Evolutionary conservation across 2,888 invertebrate genomes (phyloP), one percentile per base, ranked within the genome.

Genomic region (Andrena bucephala): DNA sequence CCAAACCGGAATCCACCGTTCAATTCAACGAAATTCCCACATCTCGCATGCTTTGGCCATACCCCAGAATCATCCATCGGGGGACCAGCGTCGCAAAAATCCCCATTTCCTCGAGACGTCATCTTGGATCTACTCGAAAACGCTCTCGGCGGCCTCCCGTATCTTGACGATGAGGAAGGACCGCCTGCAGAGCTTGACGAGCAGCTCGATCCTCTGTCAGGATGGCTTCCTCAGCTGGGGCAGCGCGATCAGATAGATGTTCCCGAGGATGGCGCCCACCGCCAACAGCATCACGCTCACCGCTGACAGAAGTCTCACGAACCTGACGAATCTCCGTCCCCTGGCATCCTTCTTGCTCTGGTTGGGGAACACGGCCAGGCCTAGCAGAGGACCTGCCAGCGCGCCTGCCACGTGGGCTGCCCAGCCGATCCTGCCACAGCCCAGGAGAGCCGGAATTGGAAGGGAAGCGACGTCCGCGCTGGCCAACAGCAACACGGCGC

Each of bases 331-430:
- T 73, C 92, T 89, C 2, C 92, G 89, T n/a, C 93, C 94, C 7
- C 92, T 87, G 20, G 93, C 88, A 86, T 93, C 93, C 81, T 93
- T 93, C 87, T 93, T 93, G 87, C 93, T 94, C 72, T 93, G 93
- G 24, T 92, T 92, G 0, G 94, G 93, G 75, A 93, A 96, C 10
- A 96, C 92, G 13, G 96, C 92, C 76, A 96, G 95, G 6, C 96
- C 96, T 2, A 96, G 90, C 6, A 96, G 94, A 1, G 96, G 94
- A 0, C 97, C 97, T 0, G 96, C 95, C 0, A 96, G 92, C 2
- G 96, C 97, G 4, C 97, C 97, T 6, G 96, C 95, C 20, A 95
- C 94, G 91, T 97, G 97, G 5, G 97, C 97, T 0, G 96, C 95
- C 95, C 97, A 96, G 57, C 97, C 96, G 81, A 97, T 95, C 42